Evolutionary conservation across 30 jellyfish, hydroid and myxozoan species (phyloP), one percentile per base, ranked within the genome.

Genomic region (Aurelia aurita): DNA sequence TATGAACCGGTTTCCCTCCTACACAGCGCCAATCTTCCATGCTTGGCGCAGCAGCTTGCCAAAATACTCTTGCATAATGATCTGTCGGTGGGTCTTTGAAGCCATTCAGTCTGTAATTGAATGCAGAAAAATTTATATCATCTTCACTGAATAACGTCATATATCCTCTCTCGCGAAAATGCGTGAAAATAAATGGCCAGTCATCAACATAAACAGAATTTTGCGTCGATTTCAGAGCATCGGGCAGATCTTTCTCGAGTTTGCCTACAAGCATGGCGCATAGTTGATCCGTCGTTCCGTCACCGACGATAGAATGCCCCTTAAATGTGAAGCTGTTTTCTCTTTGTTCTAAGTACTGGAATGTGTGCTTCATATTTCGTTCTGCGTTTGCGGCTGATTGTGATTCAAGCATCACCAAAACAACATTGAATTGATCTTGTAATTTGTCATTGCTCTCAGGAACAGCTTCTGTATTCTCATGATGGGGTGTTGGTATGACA

Each of bases 201-300:
- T 73, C 81, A 67, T 89, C 97, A 9, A 89, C 87, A 28, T 49
- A 51, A 68, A 31, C 88, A 13, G 92, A 59, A 39, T 72, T 55
- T 19, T 19, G 66, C 44, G 58, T 18, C 8, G 77, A 47, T 21
- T 83, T 47, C 26, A 88, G 28, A 4, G 92, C 84, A 43, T 51
- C 86, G 10, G 93, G 93, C 49, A 80, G 69, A 14, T 89, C 80
- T 29, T 70, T 57, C 43, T 89, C 97, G 19, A 71, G 81, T 22
- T 62, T 34, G 10, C 97, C 97, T 18, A 69, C 64, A 20, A 89
- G 63, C 90, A 89, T 89, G 62, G 97, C 97, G 55, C 94, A 89
- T 31, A 89, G 60, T 34, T 89, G 94, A 51, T 82, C 97, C 16
- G 97, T 89, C 49, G 97, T 89, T 7, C 97, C 97, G 72, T 89